A percentile compares a stretch with the other conserved stretches of the same genome.
phyloP scores from a whole-genome alignment of 2,888 invertebrate genomes.

The Agrochola litura region DNA sequence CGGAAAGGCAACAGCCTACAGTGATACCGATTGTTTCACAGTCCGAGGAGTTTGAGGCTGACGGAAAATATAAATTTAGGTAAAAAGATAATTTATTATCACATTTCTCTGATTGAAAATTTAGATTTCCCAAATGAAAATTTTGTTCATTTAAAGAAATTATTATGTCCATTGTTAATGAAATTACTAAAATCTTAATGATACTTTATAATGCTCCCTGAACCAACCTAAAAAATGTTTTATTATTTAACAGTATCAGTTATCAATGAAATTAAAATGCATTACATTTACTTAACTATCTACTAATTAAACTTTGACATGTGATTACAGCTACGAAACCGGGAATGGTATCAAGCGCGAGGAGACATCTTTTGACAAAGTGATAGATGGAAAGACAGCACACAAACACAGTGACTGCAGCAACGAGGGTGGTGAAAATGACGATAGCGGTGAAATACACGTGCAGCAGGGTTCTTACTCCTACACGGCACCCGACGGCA shows the following conservation, averaged over 20 bases:
- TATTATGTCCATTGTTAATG: neutral
- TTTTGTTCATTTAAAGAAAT: neutral
- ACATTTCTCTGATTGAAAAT: neutral
- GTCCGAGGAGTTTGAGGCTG: slow-evolving; percentile 87
- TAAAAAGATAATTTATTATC: slow-evolving; percentile 60
- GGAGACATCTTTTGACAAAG: slow-evolving; percentile 93
- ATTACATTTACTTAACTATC: neutral
- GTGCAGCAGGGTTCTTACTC: slow-evolving; percentile 93
- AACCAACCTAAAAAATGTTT: neutral
- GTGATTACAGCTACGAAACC: slow-evolving; percentile 92
- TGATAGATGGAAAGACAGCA: slow-evolving; percentile 80
- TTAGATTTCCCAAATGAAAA: neutral
- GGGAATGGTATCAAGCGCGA: slow-evolving; percentile 95
- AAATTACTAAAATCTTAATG: neutral
- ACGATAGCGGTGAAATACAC: slow-evolving; percentile 89
- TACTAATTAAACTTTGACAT: neutral
- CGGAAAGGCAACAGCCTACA: slow-evolving; percentile 80
- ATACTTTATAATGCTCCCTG: neutral
- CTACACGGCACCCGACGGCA: slow-evolving; percentile 93
- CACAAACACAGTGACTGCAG: slow-evolving; percentile 81
- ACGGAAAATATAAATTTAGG: slow-evolving; percentile 90
- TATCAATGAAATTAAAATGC: neutral
- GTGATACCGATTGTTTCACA: slow-evolving; percentile 89
- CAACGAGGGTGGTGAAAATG: slow-evolving; percentile 90
- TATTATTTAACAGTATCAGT: neutral